Evolutionary conservation across 1,140 invertebrate genomes (phyloP).

Genomic region (Tigriopus japonicus): DNA sequence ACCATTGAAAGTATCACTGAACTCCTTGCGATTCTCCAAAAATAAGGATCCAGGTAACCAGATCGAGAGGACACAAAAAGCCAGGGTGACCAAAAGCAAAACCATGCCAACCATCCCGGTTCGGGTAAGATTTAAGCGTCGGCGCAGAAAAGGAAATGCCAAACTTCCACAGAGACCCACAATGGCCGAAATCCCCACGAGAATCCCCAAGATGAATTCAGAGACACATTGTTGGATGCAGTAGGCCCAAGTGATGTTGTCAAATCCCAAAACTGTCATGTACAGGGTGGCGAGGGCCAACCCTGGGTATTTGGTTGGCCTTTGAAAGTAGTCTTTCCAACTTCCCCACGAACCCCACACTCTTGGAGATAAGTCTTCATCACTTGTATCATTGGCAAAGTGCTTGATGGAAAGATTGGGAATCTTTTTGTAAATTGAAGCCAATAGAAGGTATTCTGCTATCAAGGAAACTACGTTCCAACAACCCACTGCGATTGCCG

Average conservation of each 20-base stretch:
- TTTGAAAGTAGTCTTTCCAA: too few species aligned
- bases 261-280: slow-evolving; percentile 37
- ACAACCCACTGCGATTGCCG: too few species aligned
- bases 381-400: too few species aligned
- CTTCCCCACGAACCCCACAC: too few species aligned
- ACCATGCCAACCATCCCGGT: slow-evolving; percentile 25
- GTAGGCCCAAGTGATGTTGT: slow-evolving; percentile 32
- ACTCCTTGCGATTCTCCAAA: too few species aligned
- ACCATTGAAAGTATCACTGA: too few species aligned
- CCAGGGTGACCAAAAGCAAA: slow-evolving; percentile 17
- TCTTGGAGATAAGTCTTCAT: too few species aligned
- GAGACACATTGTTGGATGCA: slow-evolving; percentile 29
- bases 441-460: too few species aligned
- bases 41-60: slow-evolving; percentile 33
- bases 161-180: slow-evolving; percentile 30
- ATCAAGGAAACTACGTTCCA: too few species aligned
- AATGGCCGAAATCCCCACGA: slow-evolving; percentile 28
- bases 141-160: slow-evolving; percentile 26
- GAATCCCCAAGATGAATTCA: slow-evolving; percentile 26
- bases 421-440: too few species aligned
- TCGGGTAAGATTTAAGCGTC: slow-evolving; percentile 24
- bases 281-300: slow-evolving; percentile 31
- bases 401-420: too few species aligned
- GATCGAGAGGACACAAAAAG: slow-evolving; percentile 32
- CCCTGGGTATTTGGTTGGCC: slow-evolving; percentile 26